Base-by-base conservation (phyloP, 2,797 vertebrate genomes). In the Coluber constrictor region DNA sequence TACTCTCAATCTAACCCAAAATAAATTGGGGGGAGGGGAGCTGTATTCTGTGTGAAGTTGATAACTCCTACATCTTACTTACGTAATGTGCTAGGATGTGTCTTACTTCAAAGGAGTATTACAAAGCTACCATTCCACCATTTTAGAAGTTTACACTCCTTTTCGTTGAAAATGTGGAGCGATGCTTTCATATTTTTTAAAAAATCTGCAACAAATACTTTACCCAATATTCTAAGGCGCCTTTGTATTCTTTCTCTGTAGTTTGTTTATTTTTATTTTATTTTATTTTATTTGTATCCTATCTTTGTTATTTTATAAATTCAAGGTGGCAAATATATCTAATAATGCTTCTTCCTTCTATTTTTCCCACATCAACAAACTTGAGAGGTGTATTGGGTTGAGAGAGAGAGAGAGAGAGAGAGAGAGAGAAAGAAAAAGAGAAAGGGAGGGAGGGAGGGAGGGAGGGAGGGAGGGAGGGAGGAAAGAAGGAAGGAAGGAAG, bases 1-100 rank as follows among this genome's bases (percentile, higher is more conserved):
- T 97, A 95, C 95, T 94, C 90, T 93, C 93, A 92, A 13, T 59
- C 93, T 90, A 94, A 88, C 95, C 95, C 95, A 94, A 96, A 95
- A 95, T 93, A 94, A 96, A 93, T 87, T 87, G 66, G 90, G 74
- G 87, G 57, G 74, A 57, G 74, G 74, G 59, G 59, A 87, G 86
- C 47, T 23, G 9, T 57, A 54, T 83, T 63, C 57, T 93, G 32
- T n/a, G 16, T 83, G 66, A 32, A 25, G 25, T 10, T 91, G 66
- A 56, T 61, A 89, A 63, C 20, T 25, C 66, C 57, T 93, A 32
- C 60, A 61, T 8, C 47, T 55, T 51, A 93, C 66, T 60, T 51
- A 43, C 9, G 20, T 47, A 61, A 60, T 37, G 20, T 51, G 12
- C 60, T 57, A 27, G 55, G 47, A 11, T n/a, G 56, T 54, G 47